Evolutionary conservation across 2,113 vertebrate genomes (phyloP).

Genomic region (Crotalus viridis): DNA sequence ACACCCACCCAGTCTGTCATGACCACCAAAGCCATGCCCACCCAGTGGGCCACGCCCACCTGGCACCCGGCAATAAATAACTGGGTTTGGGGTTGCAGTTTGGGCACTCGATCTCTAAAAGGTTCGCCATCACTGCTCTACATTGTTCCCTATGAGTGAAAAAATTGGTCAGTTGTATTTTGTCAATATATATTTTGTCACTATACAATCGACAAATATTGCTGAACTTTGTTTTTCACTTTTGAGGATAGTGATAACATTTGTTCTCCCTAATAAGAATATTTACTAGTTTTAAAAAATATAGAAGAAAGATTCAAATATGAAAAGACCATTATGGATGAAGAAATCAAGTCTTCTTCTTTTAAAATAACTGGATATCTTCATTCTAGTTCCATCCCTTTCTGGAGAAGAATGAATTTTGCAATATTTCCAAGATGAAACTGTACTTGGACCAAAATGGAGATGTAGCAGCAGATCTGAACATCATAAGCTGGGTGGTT

Average conservation of each 20-base stretch:
- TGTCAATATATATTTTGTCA: too few species aligned
- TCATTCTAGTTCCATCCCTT: neutral
- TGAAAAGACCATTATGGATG: neutral
- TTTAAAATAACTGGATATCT: neutral
- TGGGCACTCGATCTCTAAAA: too few species aligned
- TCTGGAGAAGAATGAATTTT: neutral
- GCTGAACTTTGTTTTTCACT: neutral
- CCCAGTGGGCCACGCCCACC: too few species aligned
- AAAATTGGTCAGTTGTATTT: too few species aligned
- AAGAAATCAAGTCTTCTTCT: neutral
- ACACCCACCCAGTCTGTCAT: too few species aligned
- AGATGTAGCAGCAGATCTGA: neutral
- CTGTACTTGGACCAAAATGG: neutral
- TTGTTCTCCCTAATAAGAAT: neutral
- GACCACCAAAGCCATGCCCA: too few species aligned
- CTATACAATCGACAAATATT: neutral
- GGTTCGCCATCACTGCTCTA: too few species aligned
- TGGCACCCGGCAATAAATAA: too few species aligned
- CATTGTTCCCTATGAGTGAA: too few species aligned
- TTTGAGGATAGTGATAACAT: neutral
- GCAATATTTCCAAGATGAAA: neutral
- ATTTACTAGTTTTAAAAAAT: neutral
- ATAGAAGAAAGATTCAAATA: neutral
- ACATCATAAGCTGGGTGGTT: neutral
- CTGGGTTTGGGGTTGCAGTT: too few species aligned